Conservation (phyloP, 1,140 invertebrate genomes). For the Drosophila nikananu region DNA sequence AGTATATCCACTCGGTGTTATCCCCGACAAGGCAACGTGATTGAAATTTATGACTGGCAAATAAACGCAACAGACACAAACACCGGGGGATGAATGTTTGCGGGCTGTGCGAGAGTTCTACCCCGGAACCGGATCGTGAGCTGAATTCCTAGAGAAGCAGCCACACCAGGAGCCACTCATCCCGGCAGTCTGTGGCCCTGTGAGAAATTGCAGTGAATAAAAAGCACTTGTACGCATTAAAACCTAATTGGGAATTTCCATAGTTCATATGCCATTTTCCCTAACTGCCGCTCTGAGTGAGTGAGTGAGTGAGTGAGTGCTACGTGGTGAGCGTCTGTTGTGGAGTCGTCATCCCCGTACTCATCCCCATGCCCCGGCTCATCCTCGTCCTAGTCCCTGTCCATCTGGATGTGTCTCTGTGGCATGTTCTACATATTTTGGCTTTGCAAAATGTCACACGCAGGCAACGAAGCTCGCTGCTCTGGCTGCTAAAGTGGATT, state of each 20-base stretch:
- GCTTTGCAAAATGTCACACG: constrained; percentile 82
- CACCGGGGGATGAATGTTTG: constrained; percentile 16
- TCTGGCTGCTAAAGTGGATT: constrained; percentile 69
- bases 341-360: constrained; percentile 3
- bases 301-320: constrained; percentile 26
- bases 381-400: constrained; percentile 2
- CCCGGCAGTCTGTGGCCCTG: constrained; percentile 24
- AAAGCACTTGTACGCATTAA: constrained; percentile 83
- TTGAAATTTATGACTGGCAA: constrained; percentile 84
- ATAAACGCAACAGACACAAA: constrained; percentile 62
- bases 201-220: constrained; percentile 83
- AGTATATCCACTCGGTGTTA: constrained; percentile 80
- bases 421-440: constrained; percentile 82
- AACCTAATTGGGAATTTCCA: constrained; percentile 84
- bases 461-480: constrained; percentile 70
- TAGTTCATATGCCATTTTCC: constrained; percentile 80
- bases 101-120: constrained; percentile 3
- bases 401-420: constrained; percentile 52
- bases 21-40: constrained; percentile 80
- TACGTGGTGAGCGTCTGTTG: constrained; percentile 29
- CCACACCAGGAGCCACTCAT: neutral
- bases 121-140: constrained; percentile 58
- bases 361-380: neutral
- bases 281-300: constrained; percentile 46
- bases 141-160: constrained; percentile 43